Evolutionary conservation across 2,797 vertebrate species (phyloP).

Genomic region (Intellagama lesueurii): DNA sequence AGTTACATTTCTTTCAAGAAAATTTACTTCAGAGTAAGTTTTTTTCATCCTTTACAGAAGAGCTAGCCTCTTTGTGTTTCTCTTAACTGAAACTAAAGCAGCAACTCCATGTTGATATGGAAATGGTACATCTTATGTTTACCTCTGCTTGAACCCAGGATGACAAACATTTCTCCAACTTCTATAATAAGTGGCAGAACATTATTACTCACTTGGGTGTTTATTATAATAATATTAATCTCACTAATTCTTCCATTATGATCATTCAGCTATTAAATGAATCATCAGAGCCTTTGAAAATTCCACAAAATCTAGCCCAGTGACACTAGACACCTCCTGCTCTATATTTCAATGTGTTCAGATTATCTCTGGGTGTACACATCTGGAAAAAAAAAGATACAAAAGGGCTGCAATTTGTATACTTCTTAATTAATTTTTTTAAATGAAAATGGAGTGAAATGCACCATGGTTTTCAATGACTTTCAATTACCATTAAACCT

Average conservation of each 20-base stretch:
- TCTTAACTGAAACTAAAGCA: neutral
- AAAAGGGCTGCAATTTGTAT: conserved; percentile 64
- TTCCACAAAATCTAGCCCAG: conserved; percentile 32
- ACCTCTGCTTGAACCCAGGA: neutral
- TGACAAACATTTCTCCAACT: conserved; percentile 41
- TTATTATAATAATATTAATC: conserved; percentile 57
- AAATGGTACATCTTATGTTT: neutral
- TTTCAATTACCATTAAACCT: conserved; percentile 84
- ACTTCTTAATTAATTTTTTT: conserved; percentile 48
- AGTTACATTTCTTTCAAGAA: conserved; percentile 26
- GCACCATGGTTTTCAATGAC: conserved; percentile 78
- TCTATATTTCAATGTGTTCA: conserved; percentile 24
- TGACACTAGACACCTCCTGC: neutral
- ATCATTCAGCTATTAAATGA: conserved; percentile 48
- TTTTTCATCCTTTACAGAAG: neutral
- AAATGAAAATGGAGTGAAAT: conserved; percentile 75
- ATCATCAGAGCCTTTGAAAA: conserved; percentile 35
- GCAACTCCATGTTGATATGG: neutral
- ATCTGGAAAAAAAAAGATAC: conserved; percentile 62
- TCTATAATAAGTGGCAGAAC: conserved; percentile 43
- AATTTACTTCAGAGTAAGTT: neutral
- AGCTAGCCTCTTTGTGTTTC: neutral
- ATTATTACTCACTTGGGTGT: conserved; percentile 52
- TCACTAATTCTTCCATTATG: conserved; percentile 43
- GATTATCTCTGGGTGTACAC: conserved; percentile 34